Base-by-base conservation (phyloP, 2,797 vertebrate species). In the Propithecus perrieri region DNA sequence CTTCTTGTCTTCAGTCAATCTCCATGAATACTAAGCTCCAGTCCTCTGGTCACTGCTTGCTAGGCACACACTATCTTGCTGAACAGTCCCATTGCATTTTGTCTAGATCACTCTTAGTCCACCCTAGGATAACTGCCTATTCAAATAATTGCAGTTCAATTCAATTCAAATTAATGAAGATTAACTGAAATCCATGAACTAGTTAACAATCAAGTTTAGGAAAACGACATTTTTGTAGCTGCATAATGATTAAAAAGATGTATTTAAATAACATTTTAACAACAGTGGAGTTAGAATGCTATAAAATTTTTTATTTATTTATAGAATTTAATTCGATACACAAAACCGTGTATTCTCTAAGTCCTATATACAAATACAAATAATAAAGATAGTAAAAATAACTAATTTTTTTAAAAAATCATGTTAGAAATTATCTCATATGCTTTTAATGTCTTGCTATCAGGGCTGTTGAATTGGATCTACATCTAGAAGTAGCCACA, bases 261-360 rank as follows among this genome's bases (percentile, higher is more conserved):
- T 81, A 28, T 81, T 96, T 92, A 81, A 57, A 35, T 75, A 84
- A 53, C 17, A 88, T 65, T 97, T 91, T 53, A 95, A 80, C 7
- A 63, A 35, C 28, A 61, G 8, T 89, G 0, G 81, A 85, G 30
- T 87, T 59, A 72, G 10, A 81, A 67, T 48, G 22, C 20, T 61
- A 41, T 63, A 69, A 90, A 92, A 67, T 67, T 89, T 7, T 20
- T 69, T 43, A 76, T 79, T 85, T 76, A 79, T 69, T 85, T 78
- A 38, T 13, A 55, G 14, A 90, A 86, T 76, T 81, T 81, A 90
- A 74, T 93, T 30, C 13, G 80, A 18, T 81, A 4, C 20, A 24
- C 53, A 85, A 46, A 53, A 28, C 14, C 61, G 2, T 80, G 14
- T 88, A 1, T 86, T 93, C 35, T 46, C 26, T 35, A 71, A 75